A percentile compares a stretch with the other conserved stretches of the same genome.
Evolutionary conservation across 2,797 vertebrate genomes (phyloP).

Genomic region (Intellagama lesueurii): DNA sequence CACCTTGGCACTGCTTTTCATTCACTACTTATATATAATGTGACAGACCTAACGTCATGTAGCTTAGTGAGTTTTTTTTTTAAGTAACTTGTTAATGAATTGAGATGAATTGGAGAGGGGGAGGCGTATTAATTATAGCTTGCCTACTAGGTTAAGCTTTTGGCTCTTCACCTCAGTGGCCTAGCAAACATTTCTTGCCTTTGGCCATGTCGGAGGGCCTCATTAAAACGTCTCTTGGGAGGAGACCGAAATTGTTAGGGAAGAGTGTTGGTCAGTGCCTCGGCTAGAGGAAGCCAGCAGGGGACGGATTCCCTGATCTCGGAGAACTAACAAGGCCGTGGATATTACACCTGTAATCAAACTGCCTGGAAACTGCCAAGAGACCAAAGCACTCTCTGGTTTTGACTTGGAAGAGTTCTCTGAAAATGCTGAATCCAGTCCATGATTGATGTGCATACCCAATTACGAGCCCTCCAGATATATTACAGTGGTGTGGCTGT

Average conservation of each 20-base stretch:
- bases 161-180: slow-evolving; percentile 93
- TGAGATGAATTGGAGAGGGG: slow-evolving; percentile 80
- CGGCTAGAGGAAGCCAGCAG: slow-evolving; percentile 76
- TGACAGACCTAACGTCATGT: slow-evolving; percentile 70
- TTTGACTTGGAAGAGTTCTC: slow-evolving; percentile 82
- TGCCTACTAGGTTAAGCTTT: slow-evolving; percentile 85
- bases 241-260: slow-evolving; percentile 92
- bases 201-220: slow-evolving; percentile 94
- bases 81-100: slow-evolving; percentile 87
- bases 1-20: slow-evolving; percentile 78
- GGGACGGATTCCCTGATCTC: slow-evolving; percentile 78
- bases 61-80: slow-evolving; percentile 65
- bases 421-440: slow-evolving; percentile 83
- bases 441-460: slow-evolving; percentile 90
- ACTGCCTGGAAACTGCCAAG: slow-evolving; percentile 80
- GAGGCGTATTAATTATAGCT: slow-evolving; percentile 90
- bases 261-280: slow-evolving; percentile 89
- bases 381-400: slow-evolving; percentile 74
- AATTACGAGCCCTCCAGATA: slow-evolving; percentile 90
- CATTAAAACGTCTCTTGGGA: slow-evolving; percentile 94
- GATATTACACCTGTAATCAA: slow-evolving; percentile 92
- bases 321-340: slow-evolving; percentile 82
- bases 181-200: slow-evolving; percentile 88
- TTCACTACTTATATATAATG: slow-evolving; percentile 79
- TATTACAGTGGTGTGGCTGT: slow-evolving; percentile 86